Percentiles rank a stretch among this genome's conserved stretches.
Evolutionary conservation across 2,797 vertebrate genomes (phyloP).

Genomic region (Squalus acanthias): DNA sequence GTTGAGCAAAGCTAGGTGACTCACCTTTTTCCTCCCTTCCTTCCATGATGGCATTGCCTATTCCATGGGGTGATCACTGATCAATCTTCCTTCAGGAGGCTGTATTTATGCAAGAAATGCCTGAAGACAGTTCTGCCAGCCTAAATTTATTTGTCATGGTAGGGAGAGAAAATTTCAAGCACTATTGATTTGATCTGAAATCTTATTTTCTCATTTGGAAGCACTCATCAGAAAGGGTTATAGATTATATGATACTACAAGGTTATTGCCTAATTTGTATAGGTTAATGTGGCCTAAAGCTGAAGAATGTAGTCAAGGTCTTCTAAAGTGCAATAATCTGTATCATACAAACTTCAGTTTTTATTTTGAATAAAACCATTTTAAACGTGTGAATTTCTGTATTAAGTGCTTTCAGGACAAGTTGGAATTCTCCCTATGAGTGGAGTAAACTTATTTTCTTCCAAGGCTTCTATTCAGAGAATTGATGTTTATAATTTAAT

Average conservation of each 20-base stretch:
- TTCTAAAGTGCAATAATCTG: conserved; percentile 28
- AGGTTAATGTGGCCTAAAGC: background rate
- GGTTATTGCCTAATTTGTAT: conserved; percentile 23
- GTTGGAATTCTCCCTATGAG: background rate
- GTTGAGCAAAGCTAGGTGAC: background rate
- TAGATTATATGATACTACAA: conserved; percentile 15
- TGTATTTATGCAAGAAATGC: background rate
- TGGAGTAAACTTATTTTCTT: background rate
- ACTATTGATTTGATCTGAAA: background rate
- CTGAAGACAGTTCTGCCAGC: background rate
- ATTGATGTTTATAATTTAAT: background rate
- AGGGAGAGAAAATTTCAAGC: background rate
- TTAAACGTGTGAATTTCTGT: background rate
- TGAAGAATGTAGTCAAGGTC: background rate
- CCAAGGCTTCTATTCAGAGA: background rate
- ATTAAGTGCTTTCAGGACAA: background rate
- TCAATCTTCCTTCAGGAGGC: background rate
- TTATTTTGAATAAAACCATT: conserved; percentile 27
- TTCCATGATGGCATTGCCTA: background rate
- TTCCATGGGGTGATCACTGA: background rate
- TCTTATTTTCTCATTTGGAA: background rate
- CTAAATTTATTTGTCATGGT: background rate
- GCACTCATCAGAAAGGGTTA: background rate
- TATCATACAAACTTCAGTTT: background rate
- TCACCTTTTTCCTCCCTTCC: no score